Percentiles rank a stretch among this genome's conserved stretches.
These are phyloP conservation scores for Cydia fagiglandana DNA, from an alignment of 1,140 invertebrate species.

Conservation along the genomic window DNA sequence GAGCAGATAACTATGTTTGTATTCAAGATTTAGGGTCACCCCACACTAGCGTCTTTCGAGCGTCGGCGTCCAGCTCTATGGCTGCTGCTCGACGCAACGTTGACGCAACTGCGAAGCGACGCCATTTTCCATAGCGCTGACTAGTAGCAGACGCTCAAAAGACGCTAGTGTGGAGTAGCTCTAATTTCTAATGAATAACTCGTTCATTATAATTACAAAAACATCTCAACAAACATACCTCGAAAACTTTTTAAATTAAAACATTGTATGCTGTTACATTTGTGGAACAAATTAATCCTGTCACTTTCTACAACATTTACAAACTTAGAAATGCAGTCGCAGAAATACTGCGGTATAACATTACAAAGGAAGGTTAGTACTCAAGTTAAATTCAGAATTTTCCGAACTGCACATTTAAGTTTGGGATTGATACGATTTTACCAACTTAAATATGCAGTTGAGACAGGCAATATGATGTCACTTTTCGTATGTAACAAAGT, in stretches of 20 bases:
- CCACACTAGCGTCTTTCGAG: no score
- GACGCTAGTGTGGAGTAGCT: no score
- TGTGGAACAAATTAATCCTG: conserved; percentile 29
- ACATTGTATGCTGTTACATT: conserved; percentile 22
- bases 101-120: no score
- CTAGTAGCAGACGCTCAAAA: no score
- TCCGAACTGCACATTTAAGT: conserved; percentile 1
- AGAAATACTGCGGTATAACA: neutral
- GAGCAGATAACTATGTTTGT: neutral
- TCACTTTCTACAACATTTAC: conserved; percentile 25
- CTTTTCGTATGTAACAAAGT: neutral
- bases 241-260: conserved; percentile 30
- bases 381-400: neutral
- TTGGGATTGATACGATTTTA: neutral
- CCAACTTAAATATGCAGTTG: conserved; percentile 15
- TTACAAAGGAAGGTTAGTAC: conserved; percentile 6
- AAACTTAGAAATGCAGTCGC: neutral
- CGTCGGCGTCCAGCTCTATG: no score
- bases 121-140: no score
- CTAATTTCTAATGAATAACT: neutral
- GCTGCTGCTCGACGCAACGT: no score
- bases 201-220: neutral
- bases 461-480: neutral
- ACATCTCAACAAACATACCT: neutral
- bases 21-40: no score